These are phyloP conservation scores for Proteles cristata DNA, from an alignment of 2,113 vertebrate genomes.

Conservation along the genomic window DNA sequence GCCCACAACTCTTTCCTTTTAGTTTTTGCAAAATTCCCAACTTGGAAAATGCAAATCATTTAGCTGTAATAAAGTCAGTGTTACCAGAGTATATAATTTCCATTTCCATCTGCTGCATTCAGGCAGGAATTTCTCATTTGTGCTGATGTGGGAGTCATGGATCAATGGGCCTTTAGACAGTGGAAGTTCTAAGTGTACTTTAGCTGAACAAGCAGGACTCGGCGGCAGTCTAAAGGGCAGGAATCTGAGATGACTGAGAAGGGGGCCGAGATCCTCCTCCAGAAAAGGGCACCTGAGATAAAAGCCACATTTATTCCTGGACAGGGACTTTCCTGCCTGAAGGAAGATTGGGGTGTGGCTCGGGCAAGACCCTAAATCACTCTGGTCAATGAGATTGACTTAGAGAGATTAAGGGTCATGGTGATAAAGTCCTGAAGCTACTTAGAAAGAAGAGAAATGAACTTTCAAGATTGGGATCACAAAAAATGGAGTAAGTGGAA, in stretches of 20 bases:
- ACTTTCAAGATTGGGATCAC: background rate
- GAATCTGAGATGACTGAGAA: background rate
- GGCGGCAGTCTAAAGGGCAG: fast-evolving
- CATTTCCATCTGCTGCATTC: constrained; percentile 46
- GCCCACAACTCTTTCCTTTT: background rate
- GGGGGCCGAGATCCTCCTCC: background rate
- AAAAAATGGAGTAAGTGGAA: background rate
- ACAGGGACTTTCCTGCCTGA: background rate
- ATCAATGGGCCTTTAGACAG: background rate
- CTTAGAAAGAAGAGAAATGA: background rate
- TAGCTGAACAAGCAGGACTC: background rate
- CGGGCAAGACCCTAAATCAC: background rate
- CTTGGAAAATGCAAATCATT: constrained; percentile 56
- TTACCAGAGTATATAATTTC: constrained; percentile 54
- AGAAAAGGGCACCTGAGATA: background rate
- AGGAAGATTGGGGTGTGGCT: background rate
- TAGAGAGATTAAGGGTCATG: background rate
- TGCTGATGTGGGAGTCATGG: background rate
- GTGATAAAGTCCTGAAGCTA: background rate
- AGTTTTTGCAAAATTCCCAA: constrained; percentile 38
- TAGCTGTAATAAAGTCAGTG: background rate
- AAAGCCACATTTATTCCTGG: background rate
- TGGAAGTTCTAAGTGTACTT: background rate
- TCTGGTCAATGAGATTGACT: background rate
- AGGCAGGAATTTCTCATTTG: constrained; percentile 37